Percentiles rank a stretch among this genome's conserved stretches.
Evolutionary conservation across 2,797 vertebrate genomes (phyloP).

Genomic region (Streptopelia turtur): DNA sequence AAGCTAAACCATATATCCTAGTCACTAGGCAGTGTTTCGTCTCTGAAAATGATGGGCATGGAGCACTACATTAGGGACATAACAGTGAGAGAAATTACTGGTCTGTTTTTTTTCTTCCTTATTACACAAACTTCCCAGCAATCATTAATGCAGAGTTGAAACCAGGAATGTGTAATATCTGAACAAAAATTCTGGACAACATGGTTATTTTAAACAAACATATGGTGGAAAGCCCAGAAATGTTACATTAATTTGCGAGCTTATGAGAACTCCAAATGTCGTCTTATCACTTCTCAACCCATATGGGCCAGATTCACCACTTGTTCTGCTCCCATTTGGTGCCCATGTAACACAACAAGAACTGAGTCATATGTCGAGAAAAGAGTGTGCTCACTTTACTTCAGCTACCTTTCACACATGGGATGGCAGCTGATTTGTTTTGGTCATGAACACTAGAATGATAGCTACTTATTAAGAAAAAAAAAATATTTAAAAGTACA

Average conservation of each 20-base stretch:
- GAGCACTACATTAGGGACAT: background rate
- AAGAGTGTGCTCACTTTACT: background rate
- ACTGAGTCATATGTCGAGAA: background rate
- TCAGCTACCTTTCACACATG: background rate
- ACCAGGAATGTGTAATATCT: background rate
- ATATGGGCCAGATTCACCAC: conserved; percentile 3
- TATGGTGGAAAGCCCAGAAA: background rate
- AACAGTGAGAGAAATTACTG: background rate
- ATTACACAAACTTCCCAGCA: background rate
- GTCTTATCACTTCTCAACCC: background rate
- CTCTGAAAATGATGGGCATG: background rate
- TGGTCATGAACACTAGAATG: background rate
- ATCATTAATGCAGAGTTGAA: background rate
- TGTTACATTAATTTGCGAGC: background rate
- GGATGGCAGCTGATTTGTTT: background rate
- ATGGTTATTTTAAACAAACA: background rate
- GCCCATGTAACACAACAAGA: background rate
- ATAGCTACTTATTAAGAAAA: background rate
- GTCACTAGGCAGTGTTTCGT: background rate
- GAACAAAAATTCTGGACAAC: background rate
- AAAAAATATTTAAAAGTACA: background rate
- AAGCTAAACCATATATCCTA: background rate
- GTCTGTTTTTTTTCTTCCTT: background rate
- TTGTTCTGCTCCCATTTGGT: conserved; percentile 5
- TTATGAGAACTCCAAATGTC: conserved; percentile 15